Conservation (phyloP, 2,888 invertebrate genomes). For the Seira sanloemensis region DNA sequence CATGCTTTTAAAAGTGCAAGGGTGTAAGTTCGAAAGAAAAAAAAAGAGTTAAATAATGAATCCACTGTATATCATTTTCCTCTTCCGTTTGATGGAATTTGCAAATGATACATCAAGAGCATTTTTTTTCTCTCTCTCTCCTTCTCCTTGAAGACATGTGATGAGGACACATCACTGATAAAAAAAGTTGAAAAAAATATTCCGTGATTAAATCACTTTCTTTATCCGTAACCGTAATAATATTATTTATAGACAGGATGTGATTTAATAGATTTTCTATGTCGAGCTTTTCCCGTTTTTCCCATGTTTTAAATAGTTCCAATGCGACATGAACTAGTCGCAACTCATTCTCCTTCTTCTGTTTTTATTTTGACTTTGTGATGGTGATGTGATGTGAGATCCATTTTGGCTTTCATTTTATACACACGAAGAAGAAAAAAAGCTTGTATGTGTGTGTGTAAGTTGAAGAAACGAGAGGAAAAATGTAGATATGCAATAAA, state of each 20-base stretch:
- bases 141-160: too few relatives aligned
- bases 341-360: not conserved
- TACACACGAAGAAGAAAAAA: too few relatives aligned
- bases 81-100: conserved; percentile 1
- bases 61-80: conserved; percentile 16
- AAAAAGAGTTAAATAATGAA: not conserved
- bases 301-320: conserved; percentile 23
- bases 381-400: conserved; percentile 24
- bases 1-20: too few relatives aligned
- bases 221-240: conserved; percentile 24
- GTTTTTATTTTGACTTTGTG: conserved; percentile 11
- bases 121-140: not conserved
- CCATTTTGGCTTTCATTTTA: not conserved
- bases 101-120: not conserved
- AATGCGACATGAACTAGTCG: not conserved
- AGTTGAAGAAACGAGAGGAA: not conserved
- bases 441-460: not conserved
- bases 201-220: not conserved
- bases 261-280: conserved; percentile 59
- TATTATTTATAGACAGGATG: conserved; percentile 63
- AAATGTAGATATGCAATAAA: conserved; percentile 3
- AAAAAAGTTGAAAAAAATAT: not conserved
- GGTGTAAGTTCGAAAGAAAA: too few relatives aligned
- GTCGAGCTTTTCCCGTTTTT: conserved; percentile 24
- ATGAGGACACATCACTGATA: not conserved